phyloP scores from a whole-genome alignment of 2,113 vertebrate species.

The Poeciliopsis retropinna region DNA sequence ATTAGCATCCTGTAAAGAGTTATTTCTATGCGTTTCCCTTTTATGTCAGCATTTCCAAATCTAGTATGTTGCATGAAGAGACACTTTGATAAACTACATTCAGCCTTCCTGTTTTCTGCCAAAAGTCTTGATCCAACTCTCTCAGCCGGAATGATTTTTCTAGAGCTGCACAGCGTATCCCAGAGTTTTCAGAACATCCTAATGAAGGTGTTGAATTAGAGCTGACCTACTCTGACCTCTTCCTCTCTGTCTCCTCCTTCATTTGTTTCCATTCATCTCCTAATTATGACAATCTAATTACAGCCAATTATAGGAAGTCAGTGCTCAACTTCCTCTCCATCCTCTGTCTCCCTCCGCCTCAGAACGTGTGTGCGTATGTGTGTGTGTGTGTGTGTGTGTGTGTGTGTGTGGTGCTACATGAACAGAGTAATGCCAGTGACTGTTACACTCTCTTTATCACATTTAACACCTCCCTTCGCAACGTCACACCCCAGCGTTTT shows the following conservation, averaged over 20 bases:
- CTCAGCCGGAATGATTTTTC: not conserved
- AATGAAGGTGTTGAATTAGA: constrained; percentile 76
- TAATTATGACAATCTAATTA: constrained; percentile 78
- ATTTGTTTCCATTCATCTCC: constrained; percentile 67
- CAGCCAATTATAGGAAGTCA: constrained; percentile 74
- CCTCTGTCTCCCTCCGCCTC: constrained; percentile 29
- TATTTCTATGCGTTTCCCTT: no score
- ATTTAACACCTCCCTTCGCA: constrained; percentile 38
- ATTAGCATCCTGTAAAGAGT: not conserved
- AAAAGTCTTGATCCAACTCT: not conserved
- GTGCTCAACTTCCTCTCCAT: constrained; percentile 30
- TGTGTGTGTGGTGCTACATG: constrained; percentile 22
- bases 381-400: constrained; percentile 1
- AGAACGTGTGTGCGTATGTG: constrained; percentile 3
- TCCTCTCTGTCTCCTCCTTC: constrained; percentile 59
- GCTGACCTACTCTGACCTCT: constrained; percentile 66
- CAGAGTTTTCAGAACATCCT: constrained; percentile 36
- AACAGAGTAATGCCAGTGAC: constrained; percentile 41
- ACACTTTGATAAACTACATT: not conserved
- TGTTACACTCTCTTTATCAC: constrained; percentile 34
- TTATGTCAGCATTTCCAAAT: no score
- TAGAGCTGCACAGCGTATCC: no score
- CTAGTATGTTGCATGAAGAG: not conserved
- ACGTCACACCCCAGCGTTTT: constrained; percentile 47
- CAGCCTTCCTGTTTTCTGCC: not conserved